Evolutionary conservation across 2,113 vertebrate genomes (phyloP).

Genomic region (Lanius ludovicianus): DNA sequence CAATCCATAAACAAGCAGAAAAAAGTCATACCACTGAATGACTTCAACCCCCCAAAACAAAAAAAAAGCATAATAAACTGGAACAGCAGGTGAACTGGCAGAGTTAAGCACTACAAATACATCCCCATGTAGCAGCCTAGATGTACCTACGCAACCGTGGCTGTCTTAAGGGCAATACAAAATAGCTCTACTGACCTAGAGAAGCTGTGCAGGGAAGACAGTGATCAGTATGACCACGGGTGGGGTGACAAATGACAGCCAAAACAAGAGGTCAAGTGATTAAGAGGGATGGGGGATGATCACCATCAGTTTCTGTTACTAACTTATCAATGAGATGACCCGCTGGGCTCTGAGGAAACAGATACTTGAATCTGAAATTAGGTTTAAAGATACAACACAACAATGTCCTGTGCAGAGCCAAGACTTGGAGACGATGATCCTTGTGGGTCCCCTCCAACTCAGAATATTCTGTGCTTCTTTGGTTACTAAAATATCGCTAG

Average conservation of each 20-base stretch:
- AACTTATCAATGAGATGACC: background rate
- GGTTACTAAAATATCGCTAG: background rate
- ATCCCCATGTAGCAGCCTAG: background rate
- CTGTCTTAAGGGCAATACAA: background rate
- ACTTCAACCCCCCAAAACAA: background rate
- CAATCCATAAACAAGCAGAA: background rate
- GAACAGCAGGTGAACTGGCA: background rate
- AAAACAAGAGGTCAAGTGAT: background rate
- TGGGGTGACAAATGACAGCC: background rate
- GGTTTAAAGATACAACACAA: background rate
- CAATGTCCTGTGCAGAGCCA: background rate
- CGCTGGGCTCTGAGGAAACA: background rate
- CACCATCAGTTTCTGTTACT: background rate
- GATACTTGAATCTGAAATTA: background rate
- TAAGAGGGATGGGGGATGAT: background rate
- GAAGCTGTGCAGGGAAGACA: background rate
- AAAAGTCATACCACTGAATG: background rate
- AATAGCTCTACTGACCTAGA: background rate
- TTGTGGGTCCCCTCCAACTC: background rate
- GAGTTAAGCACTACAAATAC: background rate
- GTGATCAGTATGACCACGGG: fast-evolving
- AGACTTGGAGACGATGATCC: background rate
- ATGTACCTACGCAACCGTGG: background rate
- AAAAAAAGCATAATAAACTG: background rate
- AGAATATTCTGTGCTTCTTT: background rate